Base-by-base conservation (phyloP, 2,888 invertebrate genomes). In the Hydriomena furcata region DNA sequence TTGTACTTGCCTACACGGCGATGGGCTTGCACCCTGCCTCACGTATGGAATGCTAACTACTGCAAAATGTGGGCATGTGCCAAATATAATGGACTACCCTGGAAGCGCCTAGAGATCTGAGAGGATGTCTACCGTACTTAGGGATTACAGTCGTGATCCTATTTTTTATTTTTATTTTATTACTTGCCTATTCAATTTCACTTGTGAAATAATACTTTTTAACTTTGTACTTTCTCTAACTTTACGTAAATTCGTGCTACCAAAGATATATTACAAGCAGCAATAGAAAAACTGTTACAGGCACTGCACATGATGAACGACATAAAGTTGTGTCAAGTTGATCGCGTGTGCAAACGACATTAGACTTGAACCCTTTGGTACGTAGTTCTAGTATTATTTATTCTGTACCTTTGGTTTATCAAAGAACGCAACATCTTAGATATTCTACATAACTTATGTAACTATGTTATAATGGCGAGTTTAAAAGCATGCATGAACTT, bases 301-400 rank as follows among this genome's bases (percentile, higher is more conserved):
- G 44, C 56, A 49, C 52, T 52, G 55, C 60, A 63, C 50, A 63
- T 68, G 61, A 69, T 66, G 58, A 52, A 63, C 68, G 70, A 73
- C 71, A 71, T 69, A 81, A 81, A 73, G 71, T 73, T 73, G 61
- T 68, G 71, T 73, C 72, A 74, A 72, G 71, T 62, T 58, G 60
- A 30, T 88, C 69, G 86, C 88, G 88, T 89, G 88, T 73, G 79
- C 66, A 65, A 71, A 61, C 58, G 71, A 63, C 82, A 82, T 89
- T 87, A 88, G 75, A 74, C 66, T 55, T 64, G 71, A 84, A 86
- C 86, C 84, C 85, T 85, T 84, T 48, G 41, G 37, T 37, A 32
- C 31, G 31, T 32, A 24, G 23, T 12, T n/a, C 4, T 31, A 31
- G 35, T 36, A 25, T 21, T 31, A 24, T 25, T 31, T 40, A 38